Evolutionary conservation across 2,113 vertebrate species (phyloP).

Genomic region (Cynopterus brachyotis): DNA sequence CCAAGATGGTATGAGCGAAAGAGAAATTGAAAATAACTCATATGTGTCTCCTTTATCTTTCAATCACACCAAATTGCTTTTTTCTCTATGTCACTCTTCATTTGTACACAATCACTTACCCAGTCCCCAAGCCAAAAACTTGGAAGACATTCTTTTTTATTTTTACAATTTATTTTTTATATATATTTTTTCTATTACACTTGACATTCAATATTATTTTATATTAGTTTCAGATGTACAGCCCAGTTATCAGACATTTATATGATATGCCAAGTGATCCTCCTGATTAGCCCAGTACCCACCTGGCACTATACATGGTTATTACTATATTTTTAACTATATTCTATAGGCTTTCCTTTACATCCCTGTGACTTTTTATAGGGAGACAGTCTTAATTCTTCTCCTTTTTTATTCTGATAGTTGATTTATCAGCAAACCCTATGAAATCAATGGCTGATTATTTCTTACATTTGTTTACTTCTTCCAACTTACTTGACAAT

Average conservation of each 20-base stretch:
- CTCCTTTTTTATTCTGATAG: neutral
- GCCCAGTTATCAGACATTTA: too few relatives aligned
- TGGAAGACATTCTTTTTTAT: neutral
- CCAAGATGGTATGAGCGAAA: neutral
- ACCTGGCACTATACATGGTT: too few relatives aligned
- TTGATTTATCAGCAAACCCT: neutral
- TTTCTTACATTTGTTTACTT: neutral
- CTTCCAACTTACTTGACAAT: neutral
- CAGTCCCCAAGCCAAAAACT: neutral
- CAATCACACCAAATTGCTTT: neutral
- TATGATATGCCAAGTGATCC: too few relatives aligned
- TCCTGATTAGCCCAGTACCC: too few relatives aligned
- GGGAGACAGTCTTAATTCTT: neutral
- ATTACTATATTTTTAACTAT: too few relatives aligned
- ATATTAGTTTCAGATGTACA: too few relatives aligned
- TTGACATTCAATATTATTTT: too few relatives aligned
- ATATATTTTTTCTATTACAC: too few relatives aligned
- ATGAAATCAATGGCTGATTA: neutral
- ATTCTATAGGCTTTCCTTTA: too few relatives aligned
- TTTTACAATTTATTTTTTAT: too few relatives aligned
- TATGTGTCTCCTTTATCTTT: neutral
- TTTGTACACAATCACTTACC: neutral
- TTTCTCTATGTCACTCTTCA: neutral
- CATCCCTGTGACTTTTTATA: too few relatives aligned
- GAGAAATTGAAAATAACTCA: neutral